These are phyloP conservation scores for Drosophila lini DNA, from an alignment of 1,140 invertebrate species.

Conservation along the genomic window DNA sequence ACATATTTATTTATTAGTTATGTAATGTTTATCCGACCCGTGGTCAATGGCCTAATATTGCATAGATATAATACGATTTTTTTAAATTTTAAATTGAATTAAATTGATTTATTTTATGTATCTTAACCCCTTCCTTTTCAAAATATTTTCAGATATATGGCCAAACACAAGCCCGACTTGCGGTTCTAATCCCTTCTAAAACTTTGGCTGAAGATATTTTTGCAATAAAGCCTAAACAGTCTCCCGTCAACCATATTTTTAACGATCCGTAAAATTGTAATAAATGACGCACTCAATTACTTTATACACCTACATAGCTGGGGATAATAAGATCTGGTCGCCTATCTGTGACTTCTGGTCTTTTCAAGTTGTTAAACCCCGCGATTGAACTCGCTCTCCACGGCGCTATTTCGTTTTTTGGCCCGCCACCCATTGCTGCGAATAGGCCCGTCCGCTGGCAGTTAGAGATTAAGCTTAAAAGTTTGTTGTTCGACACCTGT, in stretches of 20 bases:
- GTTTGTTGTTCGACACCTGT: constrained; percentile 59
- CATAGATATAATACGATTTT: too few species aligned
- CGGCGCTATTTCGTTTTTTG: background rate
- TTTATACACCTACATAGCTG: background rate
- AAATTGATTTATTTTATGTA: too few species aligned
- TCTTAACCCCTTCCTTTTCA: background rate
- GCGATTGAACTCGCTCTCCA: background rate
- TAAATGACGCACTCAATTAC: constrained; percentile 10
- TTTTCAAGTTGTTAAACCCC: background rate
- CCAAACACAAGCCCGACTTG: constrained; percentile 96
- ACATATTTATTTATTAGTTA: too few species aligned
- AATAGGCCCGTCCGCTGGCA: constrained; percentile 13
- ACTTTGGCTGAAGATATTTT: background rate
- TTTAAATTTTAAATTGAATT: background rate
- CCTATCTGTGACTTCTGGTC: background rate
- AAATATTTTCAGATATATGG: constrained; percentile 91
- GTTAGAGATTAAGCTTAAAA: constrained; percentile 37
- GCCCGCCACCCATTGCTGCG: constrained; percentile 4
- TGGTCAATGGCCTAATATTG: too few species aligned
- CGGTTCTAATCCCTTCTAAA: constrained; percentile 88
- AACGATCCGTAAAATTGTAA: constrained; percentile 4
- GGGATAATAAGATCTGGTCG: background rate
- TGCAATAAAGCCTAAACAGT: constrained; percentile 18
- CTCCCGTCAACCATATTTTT: constrained; percentile 1
- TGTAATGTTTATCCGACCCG: too few species aligned